phyloP scores from a whole-genome alignment of 2,113 vertebrate genomes.

The Lepisosteus osseus region DNA sequence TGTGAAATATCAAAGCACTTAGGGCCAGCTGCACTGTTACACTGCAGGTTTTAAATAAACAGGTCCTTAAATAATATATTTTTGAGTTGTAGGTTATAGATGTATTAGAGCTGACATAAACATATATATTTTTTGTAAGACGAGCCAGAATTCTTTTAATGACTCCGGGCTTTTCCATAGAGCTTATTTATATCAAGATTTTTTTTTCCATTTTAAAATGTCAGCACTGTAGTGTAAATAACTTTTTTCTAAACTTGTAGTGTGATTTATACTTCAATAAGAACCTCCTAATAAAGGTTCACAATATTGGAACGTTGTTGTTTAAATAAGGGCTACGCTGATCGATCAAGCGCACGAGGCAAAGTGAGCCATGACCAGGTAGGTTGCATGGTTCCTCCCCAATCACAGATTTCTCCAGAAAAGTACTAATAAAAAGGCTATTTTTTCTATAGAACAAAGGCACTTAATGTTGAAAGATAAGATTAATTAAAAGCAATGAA shows the following conservation, averaged over 20 bases:
- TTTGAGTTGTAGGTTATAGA: conserved; percentile 84
- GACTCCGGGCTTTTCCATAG: conserved; percentile 86
- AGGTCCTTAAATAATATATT: conserved; percentile 78
- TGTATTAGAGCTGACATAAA: conserved; percentile 82
- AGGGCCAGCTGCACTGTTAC: conserved; percentile 80
- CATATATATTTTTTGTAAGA: conserved; percentile 90
- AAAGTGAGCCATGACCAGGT: conserved; percentile 12
- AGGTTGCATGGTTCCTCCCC: conserved; percentile 12
- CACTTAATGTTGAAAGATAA: conserved; percentile 19
- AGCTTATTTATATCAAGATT: conserved; percentile 89
- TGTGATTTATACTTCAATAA: conserved; percentile 97
- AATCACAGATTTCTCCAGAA: not conserved
- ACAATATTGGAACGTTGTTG: conserved; percentile 59
- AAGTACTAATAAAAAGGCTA: not conserved
- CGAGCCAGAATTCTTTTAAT: conserved; percentile 86
- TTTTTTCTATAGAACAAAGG: conserved; percentile 23
- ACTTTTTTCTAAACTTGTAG: conserved; percentile 86
- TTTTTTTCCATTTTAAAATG: conserved; percentile 78
- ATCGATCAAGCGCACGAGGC: conserved; percentile 12
- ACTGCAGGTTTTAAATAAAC: conserved; percentile 79
- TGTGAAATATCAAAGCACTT: conserved; percentile 88
- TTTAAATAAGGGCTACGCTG: conserved; percentile 32
- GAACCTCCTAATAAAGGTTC: conserved; percentile 96
- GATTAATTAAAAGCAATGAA: conserved; percentile 22
- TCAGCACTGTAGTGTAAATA: conserved; percentile 99